phyloP scores from a whole-genome alignment of 2,797 vertebrate genomes.

The Hapalemur alaotrensis region DNA sequence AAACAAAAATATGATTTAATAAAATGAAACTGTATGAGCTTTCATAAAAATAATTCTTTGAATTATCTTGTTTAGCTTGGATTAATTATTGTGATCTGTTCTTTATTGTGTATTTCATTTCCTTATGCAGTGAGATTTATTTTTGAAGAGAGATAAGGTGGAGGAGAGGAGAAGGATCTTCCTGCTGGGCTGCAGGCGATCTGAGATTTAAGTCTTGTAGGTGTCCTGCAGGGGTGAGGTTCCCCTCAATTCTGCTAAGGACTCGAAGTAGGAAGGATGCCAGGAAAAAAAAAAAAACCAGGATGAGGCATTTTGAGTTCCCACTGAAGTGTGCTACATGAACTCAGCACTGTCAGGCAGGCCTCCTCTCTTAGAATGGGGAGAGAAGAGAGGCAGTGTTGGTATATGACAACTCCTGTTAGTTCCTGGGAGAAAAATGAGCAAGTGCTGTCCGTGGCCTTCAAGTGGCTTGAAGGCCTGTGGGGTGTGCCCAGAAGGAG shows the following conservation, averaged over 20 bases:
- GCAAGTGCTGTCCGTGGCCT: neutral
- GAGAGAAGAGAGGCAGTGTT: neutral
- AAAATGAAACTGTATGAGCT: neutral
- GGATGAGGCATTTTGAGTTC: neutral
- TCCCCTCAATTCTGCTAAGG: neutral
- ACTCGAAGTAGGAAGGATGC: neutral
- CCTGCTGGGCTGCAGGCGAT: neutral
- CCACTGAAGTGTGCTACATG: neutral
- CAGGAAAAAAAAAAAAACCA: neutral
- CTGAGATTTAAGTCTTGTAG: neutral
- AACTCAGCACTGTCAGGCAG: neutral
- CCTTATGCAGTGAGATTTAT: neutral
- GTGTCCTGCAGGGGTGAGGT: neutral
- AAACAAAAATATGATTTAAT: constrained; percentile 27
- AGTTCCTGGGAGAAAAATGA: neutral
- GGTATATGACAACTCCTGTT: no score
- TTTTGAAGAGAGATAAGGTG: neutral
- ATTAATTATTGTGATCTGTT: neutral
- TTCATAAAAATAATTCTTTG: neutral
- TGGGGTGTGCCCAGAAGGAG: neutral
- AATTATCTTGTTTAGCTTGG: neutral
- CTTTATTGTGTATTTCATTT: neutral
- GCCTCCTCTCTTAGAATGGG: neutral
- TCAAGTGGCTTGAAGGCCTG: neutral
- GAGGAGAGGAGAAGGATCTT: neutral